Evolutionary conservation across 1,140 invertebrate species (phyloP), one percentile per base, ranked within the genome.

Genomic region (Teleopsis dalmanni): DNA sequence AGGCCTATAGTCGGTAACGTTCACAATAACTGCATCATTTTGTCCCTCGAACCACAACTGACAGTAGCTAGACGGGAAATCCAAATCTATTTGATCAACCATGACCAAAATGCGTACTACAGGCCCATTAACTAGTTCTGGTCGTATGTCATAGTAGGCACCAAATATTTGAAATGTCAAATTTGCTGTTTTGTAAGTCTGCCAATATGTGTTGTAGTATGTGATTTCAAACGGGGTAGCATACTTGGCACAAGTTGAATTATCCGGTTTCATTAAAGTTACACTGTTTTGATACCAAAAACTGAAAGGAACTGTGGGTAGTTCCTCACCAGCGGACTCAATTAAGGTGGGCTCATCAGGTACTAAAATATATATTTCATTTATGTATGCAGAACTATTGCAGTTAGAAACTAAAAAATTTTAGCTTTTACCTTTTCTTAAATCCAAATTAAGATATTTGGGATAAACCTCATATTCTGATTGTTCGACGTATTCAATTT

Each of bases 191-290:
- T 78, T 77, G 55, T 92, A 55, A 9, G 81, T 87, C 68, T 95
- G 89, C 89, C 89, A 92, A 65, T 91, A 92, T 6, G 88, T 80
- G 63, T 95, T 94, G 70, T 91, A 91, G 74, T 91, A 94, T 65
- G 93, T 84, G 42, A 95, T 73, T 54, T 92, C 88, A 62, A 85
- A 91, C 37, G 93, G 81, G 37, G 80, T 88, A 1, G 91, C 91
- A 62, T 88, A 92, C 21, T 77, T 78, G 47, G 84, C 84, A 70
- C 87, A 91, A 47, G 83, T 82, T n/a, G n/a, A n/a, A n/a, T n/a
- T n/a, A n/a, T n/a, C n/a, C n/a, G n/a, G n/a, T n/a, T n/a, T n/a
- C n/a, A n/a, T n/a, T n/a, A n/a, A n/a, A n/a, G n/a, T n/a, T n/a
- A n/a, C n/a, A n/a, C n/a, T n/a, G n/a, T n/a, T n/a, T n/a, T n/a